Conservation (phyloP, 2,888 invertebrate genomes). For the Eupithecia pulchellata region DNA sequence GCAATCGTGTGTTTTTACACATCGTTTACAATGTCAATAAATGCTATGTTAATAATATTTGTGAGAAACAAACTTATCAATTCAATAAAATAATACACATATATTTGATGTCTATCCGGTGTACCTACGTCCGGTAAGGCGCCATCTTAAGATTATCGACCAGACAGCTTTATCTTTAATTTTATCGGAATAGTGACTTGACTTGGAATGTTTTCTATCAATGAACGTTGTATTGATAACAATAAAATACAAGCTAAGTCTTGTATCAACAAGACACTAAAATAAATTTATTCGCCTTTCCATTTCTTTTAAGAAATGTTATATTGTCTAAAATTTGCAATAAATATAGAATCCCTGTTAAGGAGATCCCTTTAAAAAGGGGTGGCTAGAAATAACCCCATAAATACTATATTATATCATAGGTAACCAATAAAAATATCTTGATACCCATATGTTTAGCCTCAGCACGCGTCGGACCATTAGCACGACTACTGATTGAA, state of each 20-base stretch:
- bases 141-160: slow-evolving; percentile 27
- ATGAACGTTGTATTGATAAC: slow-evolving; percentile 11
- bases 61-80: background rate
- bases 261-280: background rate
- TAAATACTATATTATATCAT: background rate
- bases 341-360: background rate
- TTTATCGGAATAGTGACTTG: slow-evolving; percentile 8
- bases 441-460: slow-evolving; percentile 45
- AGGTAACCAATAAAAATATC: slow-evolving; percentile 20
- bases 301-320: background rate
- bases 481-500: slow-evolving; percentile 61
- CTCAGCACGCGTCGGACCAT: slow-evolving; percentile 50
- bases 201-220: slow-evolving; percentile 18
- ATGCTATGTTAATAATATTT: background rate
- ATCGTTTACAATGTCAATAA: background rate
- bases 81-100: slow-evolving; percentile 1
- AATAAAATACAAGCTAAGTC: background rate
- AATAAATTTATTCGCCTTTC: background rate
- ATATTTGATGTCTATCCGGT: background rate
- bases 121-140: slow-evolving; percentile 18
- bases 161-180: slow-evolving; percentile 28
- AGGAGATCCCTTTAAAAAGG: background rate
- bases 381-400: background rate
- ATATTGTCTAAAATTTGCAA: background rate
- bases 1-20: background rate